phyloP scores from a whole-genome alignment of 2,797 vertebrate genomes.

The Balearica regulorum region DNA sequence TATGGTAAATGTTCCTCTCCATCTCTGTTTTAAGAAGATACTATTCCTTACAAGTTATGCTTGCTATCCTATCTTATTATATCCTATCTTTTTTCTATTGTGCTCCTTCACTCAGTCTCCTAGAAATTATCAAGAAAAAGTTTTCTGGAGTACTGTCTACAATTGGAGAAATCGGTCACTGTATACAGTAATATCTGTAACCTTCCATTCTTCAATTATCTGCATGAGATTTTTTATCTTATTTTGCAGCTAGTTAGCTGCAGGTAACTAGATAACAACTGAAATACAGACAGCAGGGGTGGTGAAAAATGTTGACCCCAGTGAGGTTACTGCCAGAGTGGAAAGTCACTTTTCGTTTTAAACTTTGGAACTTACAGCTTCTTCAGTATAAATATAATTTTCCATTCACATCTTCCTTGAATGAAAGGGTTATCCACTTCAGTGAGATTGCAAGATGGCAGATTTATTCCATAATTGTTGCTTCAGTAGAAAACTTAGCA shows the following conservation, averaged over 20 bases:
- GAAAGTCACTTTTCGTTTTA: not conserved
- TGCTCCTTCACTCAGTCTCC: not conserved
- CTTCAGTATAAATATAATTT: not conserved
- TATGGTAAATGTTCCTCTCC: fast-evolving
- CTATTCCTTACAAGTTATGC: not conserved
- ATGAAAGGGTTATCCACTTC: not conserved
- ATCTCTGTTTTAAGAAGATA: not conserved
- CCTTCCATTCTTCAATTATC: not conserved
- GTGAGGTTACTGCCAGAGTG: not conserved
- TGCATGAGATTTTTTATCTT: not conserved
- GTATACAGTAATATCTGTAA: not conserved
- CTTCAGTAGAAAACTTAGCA: not conserved
- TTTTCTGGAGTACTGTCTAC: not conserved
- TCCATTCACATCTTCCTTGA: not conserved
- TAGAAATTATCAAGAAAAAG: not conserved
- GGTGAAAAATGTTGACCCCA: not conserved
- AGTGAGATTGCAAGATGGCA: not conserved
- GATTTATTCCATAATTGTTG: not conserved
- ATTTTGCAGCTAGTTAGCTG: not conserved
- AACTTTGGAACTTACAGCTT: not conserved
- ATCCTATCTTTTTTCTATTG: not conserved
- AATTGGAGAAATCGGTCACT: not conserved
- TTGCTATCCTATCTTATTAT: not conserved
- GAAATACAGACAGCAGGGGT: not conserved
- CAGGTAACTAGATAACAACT: not conserved